phyloP scores from a whole-genome alignment of 2,797 vertebrate species.

The Fringilla coelebs region DNA sequence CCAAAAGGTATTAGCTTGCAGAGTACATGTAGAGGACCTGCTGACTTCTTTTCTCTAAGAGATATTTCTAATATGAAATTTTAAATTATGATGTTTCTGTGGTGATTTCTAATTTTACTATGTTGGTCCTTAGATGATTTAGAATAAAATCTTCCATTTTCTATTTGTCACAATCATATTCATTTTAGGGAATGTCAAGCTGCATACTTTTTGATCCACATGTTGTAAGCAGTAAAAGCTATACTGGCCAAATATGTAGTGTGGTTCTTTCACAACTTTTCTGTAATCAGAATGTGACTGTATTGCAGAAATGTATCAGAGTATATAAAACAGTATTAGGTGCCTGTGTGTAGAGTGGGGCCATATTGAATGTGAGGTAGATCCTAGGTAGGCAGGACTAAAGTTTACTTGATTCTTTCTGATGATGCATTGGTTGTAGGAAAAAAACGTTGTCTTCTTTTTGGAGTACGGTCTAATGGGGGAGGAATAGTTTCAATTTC shows the following conservation, averaged over 20 bases:
- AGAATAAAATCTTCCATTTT: not conserved
- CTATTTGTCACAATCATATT: not conserved
- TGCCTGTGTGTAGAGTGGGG: not conserved
- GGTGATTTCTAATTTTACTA: not conserved
- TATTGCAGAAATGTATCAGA: not conserved
- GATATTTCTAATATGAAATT: not conserved
- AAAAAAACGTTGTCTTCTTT: not conserved
- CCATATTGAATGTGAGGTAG: not conserved
- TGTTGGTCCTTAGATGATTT: not conserved
- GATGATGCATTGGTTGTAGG: not conserved
- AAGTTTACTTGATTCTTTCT: not conserved
- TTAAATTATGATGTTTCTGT: not conserved
- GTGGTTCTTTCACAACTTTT: not conserved
- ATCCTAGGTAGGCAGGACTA: not conserved
- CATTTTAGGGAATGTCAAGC: not conserved
- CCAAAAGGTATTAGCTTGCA: slow-evolving; percentile 33
- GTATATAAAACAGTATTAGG: not conserved
- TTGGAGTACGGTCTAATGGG: not conserved
- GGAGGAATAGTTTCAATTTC: not conserved
- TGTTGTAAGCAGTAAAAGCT: not conserved
- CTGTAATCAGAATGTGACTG: not conserved
- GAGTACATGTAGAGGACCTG: not conserved
- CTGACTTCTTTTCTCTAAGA: not conserved
- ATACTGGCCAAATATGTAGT: not conserved
- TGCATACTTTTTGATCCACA: not conserved